Evolutionary conservation across 2,113 vertebrate genomes (phyloP), one percentile per base, ranked within the genome.

Genomic region (Pyxicephalus adspersus): DNA sequence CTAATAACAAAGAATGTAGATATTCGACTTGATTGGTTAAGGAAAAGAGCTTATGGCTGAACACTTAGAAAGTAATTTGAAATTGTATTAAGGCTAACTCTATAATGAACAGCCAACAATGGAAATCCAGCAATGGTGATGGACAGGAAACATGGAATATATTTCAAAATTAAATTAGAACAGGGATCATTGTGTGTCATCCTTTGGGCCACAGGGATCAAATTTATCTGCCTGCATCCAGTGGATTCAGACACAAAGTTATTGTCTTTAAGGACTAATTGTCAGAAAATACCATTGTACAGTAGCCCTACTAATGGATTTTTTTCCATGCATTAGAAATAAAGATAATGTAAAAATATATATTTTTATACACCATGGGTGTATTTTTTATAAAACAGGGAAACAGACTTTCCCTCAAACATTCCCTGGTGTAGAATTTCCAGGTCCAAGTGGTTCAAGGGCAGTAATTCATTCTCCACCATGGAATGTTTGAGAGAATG

Each of bases 131-230:
- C 22, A 58, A 74, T 23, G 52, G 23, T 58, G 58, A 74, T 60
- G 55, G 20, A 60, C 29, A 74, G 54, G 70, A 74, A 74, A 74
- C 71, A 74, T 60, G n/a, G 25, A 13, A 60, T 38, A 60, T 60
- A 55, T 74, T 55, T 57, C 34, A n/a, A 74, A 28, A 74, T 74
- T 74, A 57, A 15, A 60, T 60, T 74, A 58, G 71, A 29, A 25
- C 55, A 74, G 38, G 8, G 71, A 20, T 74, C 71, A 74, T 74
- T 55, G 31, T 74, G 71, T 60, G 71, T 74, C 71, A 58, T 74
- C 26, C 54, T 34, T 38, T 74, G 22, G 71, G 71, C 71, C 68
- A 22, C 51, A 28, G 68, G 51, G 51, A 72, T 55, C 51, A 29
- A 51, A 5, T 72, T n/a, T 2, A 26, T 72, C 51, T 55, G 68